These are phyloP conservation scores for Alouatta palliata DNA, from an alignment of 2,113 vertebrate species.

Conservation along the genomic window DNA sequence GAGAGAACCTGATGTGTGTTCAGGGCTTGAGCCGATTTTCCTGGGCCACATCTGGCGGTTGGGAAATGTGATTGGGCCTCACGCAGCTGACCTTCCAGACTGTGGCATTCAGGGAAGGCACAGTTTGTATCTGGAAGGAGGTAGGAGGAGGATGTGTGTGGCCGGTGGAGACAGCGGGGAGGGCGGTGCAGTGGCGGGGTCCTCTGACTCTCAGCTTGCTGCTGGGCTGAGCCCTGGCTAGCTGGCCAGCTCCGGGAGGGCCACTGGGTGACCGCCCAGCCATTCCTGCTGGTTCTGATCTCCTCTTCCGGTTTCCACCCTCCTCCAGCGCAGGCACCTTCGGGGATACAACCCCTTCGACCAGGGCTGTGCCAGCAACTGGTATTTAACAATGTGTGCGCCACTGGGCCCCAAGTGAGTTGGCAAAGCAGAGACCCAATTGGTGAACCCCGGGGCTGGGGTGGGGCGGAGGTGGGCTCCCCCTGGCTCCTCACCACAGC, in stretches of 20 bases:
- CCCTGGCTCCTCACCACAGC: neutral
- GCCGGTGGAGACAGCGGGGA: neutral
- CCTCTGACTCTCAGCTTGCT: neutral
- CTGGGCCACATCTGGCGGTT: neutral
- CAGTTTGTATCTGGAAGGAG: neutral
- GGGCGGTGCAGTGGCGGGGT: neutral
- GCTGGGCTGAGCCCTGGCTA: neutral
- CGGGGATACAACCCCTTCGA: constrained; percentile 37
- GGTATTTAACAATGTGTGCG: constrained; percentile 59
- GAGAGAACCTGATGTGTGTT: neutral
- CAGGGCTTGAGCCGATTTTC: neutral
- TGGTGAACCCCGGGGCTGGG: neutral
- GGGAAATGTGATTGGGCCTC: neutral
- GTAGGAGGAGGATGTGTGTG: neutral
- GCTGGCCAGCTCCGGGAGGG: neutral
- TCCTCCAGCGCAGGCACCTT: constrained; percentile 24
- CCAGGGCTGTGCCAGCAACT: constrained; percentile 59
- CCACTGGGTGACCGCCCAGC: too few relatives aligned
- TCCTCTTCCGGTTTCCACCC: neutral
- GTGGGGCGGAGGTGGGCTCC: neutral
- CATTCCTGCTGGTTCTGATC: constrained; percentile 11
- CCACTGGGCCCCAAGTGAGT: constrained; percentile 72
- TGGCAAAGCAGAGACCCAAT: neutral
- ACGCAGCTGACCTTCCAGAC: neutral
- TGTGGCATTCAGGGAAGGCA: neutral